Conservation (phyloP, 2,888 invertebrate species). For the Chelonus formosanus region DNA sequence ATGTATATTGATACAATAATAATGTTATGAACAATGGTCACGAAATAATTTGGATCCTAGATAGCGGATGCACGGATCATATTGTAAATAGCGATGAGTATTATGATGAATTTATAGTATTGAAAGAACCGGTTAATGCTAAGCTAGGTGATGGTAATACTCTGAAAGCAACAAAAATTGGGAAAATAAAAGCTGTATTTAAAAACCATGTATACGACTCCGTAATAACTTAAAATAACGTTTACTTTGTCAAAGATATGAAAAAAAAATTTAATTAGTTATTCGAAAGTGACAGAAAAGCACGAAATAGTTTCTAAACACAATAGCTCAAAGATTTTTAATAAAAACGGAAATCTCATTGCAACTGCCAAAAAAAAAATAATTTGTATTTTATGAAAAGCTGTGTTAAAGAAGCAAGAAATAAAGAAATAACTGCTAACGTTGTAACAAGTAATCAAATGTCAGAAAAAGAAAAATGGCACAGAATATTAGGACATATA, state of each 20-base stretch:
- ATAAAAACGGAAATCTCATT: constrained; percentile 27
- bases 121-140: constrained; percentile 6
- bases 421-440: constrained; percentile 3
- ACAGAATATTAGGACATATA: constrained; percentile 31
- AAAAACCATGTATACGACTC: background rate
- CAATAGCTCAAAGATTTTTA: constrained; percentile 22
- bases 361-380: constrained; percentile 22
- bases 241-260: constrained; percentile 31
- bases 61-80: background rate
- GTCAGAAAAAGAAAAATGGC: constrained; percentile 34
- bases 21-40: background rate
- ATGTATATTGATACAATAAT: no score
- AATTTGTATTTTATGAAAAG: background rate
- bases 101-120: background rate
- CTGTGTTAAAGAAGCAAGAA: constrained; percentile 14
- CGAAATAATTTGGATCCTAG: background rate
- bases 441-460: constrained; percentile 23
- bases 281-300: constrained; percentile 30
- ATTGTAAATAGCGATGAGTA: constrained; percentile 9
- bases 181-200: background rate
- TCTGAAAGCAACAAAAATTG: constrained; percentile 13
- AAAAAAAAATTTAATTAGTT: constrained; percentile 36
- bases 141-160: constrained; percentile 13
- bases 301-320: constrained; percentile 29
- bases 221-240: constrained; percentile 4